Percentiles rank a stretch among this genome's conserved stretches.
Conservation (phyloP, 2,888 invertebrate genomes). For the Apamea anceps region DNA sequence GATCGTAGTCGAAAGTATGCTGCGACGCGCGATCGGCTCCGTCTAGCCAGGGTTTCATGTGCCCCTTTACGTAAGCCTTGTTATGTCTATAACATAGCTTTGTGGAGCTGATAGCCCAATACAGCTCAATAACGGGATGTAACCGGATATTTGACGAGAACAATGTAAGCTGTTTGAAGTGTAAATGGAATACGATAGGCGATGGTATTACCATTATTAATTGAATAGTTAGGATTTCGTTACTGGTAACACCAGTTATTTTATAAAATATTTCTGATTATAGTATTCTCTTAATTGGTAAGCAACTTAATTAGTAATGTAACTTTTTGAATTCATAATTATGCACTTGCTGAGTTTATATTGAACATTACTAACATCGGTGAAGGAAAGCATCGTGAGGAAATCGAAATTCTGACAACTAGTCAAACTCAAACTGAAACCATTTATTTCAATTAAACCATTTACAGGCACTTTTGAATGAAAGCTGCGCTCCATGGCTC, state of each 20-base stretch:
- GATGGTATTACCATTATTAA: not conserved
- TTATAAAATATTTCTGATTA: not conserved
- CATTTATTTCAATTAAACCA: too few species aligned
- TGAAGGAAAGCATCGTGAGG: too few species aligned
- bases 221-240: not conserved
- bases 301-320: too few species aligned
- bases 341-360: too few species aligned
- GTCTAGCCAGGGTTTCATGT: not conserved
- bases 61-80: slow-evolving; percentile 6
- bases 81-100: not conserved
- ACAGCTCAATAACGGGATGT: slow-evolving; percentile 5
- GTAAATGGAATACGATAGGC: not conserved
- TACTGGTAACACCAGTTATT: not conserved
- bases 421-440: too few species aligned
- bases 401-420: too few species aligned
- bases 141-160: slow-evolving; percentile 17
- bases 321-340: too few species aligned
- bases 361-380: too few species aligned
- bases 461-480: too few species aligned
- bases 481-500: too few species aligned
- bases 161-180: slow-evolving; percentile 16
- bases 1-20: too few species aligned
- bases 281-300: not conserved
- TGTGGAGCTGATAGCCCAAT: not conserved
- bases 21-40: too few species aligned